These are phyloP conservation scores for Coryphaenoides rupestris DNA, from an alignment of 2,113 vertebrate species.

Conservation along the genomic window DNA sequence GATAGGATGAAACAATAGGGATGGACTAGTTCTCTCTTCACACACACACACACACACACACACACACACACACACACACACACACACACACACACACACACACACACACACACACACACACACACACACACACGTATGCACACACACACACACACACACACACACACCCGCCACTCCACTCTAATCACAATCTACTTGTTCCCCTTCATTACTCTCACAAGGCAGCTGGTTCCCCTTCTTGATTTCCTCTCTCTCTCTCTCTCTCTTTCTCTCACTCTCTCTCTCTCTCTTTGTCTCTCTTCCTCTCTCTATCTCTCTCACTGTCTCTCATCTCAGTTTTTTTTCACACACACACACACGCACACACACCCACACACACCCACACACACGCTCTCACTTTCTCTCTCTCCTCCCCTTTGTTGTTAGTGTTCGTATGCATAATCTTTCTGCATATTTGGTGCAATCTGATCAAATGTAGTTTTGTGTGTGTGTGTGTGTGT, in stretches of 20 bases:
- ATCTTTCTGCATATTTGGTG: slow-evolving; percentile 55
- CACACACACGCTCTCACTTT: slow-evolving; percentile 17
- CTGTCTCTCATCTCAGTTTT: background rate
- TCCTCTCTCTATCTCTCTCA: slow-evolving; percentile 2
- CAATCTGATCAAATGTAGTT: slow-evolving; percentile 62
- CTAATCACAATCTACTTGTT: slow-evolving; percentile 64
- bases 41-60: background rate
- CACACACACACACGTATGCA: slow-evolving; percentile 16
- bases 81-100: slow-evolving; percentile 1
- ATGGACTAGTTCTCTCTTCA: background rate
- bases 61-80: slow-evolving; percentile 24
- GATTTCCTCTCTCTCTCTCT: slow-evolving; percentile 12
- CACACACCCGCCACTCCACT: slow-evolving; percentile 30
- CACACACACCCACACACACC: too few species aligned
- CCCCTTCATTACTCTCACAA: slow-evolving; percentile 47
- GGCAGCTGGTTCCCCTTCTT: slow-evolving; percentile 55
- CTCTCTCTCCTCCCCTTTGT: slow-evolving; percentile 6
- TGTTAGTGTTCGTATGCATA: slow-evolving; percentile 45
- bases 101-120: slow-evolving; percentile 1
- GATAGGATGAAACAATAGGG: slow-evolving; percentile 27
- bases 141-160: background rate
- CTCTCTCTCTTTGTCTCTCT: slow-evolving; percentile 1
- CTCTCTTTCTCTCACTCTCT: slow-evolving; percentile 13
- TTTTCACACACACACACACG: too few species aligned
- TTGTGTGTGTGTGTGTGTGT: slow-evolving; percentile 34